Evolutionary conservation across 2,888 invertebrate species (phyloP), one percentile per base, ranked within the genome.

Genomic region (Helleia helle): DNA sequence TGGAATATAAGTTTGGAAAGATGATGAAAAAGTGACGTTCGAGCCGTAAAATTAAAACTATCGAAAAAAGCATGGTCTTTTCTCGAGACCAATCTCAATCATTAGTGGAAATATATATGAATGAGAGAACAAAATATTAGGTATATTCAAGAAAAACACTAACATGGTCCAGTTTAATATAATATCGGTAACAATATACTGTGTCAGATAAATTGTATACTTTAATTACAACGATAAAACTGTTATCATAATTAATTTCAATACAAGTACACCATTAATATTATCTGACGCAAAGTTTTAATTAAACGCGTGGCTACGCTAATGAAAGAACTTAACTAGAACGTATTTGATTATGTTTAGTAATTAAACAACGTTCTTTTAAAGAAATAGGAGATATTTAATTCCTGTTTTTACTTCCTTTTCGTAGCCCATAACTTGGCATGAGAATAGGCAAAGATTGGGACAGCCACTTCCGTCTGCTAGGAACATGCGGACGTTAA

Each of bases 211-310:
- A 42, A 42, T 36, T 48, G 36, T 41, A 39, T 27, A 34, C 43
- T 47, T 41, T 41, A 43, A 48, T 46, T 42, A 43, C 41, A 25
- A 27, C 40, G 44, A 47, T 45, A 43, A 47, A 44, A 46, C 38
- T 41, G 43, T 47, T 49, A 48, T 48, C 49, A 40, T 45, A 43
- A 47, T 49, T 47, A 34, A 34, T 34, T 34, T 34, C 18, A 34
- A 34, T 47, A 42, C 46, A 44, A 46, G 44, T 39, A 43, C 41
- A 40, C 46, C 43, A 46, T 48, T 48, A 48, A 46, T 45, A 45
- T 47, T 27, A 38, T 34, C 43, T 43, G 41, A 48, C 40, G 48
- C 42, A 40, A 42, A 46, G 31, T 30, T 50, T 50, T 47, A 50
- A 48, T 48, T 48, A 50, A 45, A 43, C 38, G 39, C 36, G 34